Evolutionary conservation across 1,140 invertebrate genomes (phyloP), one percentile per base, ranked within the genome.

Genomic region (Leptoteleia sp.): DNA sequence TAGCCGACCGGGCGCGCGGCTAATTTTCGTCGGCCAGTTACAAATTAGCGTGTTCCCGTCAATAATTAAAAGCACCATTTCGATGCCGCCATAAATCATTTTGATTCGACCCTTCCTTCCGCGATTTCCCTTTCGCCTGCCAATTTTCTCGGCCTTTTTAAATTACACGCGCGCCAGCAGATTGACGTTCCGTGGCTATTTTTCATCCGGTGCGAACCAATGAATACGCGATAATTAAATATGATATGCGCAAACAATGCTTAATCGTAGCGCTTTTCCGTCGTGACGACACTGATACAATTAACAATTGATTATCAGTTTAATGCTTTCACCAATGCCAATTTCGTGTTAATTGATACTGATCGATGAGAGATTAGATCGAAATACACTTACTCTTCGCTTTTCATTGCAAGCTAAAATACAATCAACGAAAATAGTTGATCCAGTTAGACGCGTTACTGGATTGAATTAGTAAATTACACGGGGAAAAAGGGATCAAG

Each of bases 41-140:
- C 57, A 64, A 57, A 64, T 73, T 73, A 37, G 48, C 13, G 9
- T 35, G 48, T 54, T 57, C 57, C 29, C 57, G 35, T 55, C 57
- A 47, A 47, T 61, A 71, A 71, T 71, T 61, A 52, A 61, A 71
- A 42, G 37, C 16, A 27, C 27, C 8, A 43, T 52, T 11, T 6
- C 29, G 27, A 6, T 7, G 29, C 12, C 15, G 31, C 12, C 47
- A 19, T 55, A 55, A 45, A 67, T 55, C 35, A 55, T 67, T 55
- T 55, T 38, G 15, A 55, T 55, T 48, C 33, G 59, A 48, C 13
- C 5, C n/a, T 31, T 64, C 31, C 35, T n/a, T n/a, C n/a, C n/a
- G n/a, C n/a, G n/a, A n/a, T n/a, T 45, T 40, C 16, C 27, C n/a
- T 6, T 45, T 45, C 19, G 22, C 11, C 22, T 15, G 19, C 35